Percentiles rank a stretch among this genome's conserved stretches.
Evolutionary conservation across 2,797 vertebrate species (phyloP).

Genomic region (Hemitrygon akajei): DNA sequence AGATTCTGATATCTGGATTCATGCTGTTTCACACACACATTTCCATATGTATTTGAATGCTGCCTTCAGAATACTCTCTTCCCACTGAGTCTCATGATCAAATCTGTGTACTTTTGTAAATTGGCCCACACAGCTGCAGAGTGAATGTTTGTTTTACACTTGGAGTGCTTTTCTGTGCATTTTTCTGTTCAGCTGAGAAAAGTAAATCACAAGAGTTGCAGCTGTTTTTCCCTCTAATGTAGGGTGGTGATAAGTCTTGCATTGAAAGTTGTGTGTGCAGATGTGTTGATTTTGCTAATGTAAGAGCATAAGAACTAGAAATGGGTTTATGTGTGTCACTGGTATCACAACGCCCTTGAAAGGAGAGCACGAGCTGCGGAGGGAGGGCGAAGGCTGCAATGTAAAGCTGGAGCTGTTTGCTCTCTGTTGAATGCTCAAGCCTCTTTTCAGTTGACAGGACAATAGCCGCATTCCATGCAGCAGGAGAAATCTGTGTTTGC

Average conservation of each 20-base stretch:
- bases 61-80: not conserved
- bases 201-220: not conserved
- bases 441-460: not conserved
- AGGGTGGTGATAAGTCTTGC: not conserved
- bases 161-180: not conserved
- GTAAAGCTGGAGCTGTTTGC: not conserved
- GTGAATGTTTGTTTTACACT: not conserved
- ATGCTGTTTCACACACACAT: not conserved
- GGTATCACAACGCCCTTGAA: constrained; percentile 33
- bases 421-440: not conserved
- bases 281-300: not conserved
- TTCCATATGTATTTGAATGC: not conserved
- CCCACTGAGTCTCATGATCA: not conserved
- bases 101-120: not conserved
- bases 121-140: not conserved
- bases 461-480: constrained; percentile 7
- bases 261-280: not conserved
- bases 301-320: not conserved
- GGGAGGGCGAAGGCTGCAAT: constrained; percentile 23
- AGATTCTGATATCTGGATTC: not conserved
- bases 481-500: not conserved
- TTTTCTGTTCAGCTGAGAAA: not conserved
- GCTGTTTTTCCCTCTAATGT: not conserved
- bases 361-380: constrained; percentile 3
- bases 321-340: constrained; percentile 22